Conservation (phyloP, 2,113 vertebrate species). For the Urocynchramus pylzowi region DNA sequence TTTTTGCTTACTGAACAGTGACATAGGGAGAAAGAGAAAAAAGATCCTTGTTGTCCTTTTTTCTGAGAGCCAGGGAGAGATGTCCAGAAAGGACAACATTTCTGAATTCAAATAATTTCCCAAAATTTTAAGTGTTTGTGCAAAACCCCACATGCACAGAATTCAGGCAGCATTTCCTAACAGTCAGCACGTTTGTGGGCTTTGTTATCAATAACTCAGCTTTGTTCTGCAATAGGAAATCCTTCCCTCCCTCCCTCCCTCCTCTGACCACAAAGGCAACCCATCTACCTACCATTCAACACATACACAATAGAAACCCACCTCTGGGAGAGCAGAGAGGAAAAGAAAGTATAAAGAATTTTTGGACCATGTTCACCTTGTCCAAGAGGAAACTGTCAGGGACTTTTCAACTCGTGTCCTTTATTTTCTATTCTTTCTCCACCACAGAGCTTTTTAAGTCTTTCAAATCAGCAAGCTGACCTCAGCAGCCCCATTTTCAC, state of each 20-base stretch:
- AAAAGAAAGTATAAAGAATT: slow-evolving; percentile 52
- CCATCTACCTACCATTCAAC: slow-evolving; percentile 33
- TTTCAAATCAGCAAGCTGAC: background rate
- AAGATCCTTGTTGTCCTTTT: background rate
- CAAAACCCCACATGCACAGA: background rate
- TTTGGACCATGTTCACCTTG: slow-evolving; percentile 12
- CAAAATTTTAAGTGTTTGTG: background rate
- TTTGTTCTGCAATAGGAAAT: slow-evolving; percentile 43
- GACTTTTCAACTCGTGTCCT: background rate
- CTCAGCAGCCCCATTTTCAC: background rate
- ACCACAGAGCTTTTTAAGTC: background rate
- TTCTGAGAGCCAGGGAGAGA: background rate
- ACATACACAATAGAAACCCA: slow-evolving; percentile 32
- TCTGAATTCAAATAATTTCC: background rate
- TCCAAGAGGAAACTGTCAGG: slow-evolving; percentile 21
- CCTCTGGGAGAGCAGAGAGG: slow-evolving; percentile 35
- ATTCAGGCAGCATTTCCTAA: background rate
- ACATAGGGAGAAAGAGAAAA: background rate
- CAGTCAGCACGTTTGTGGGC: background rate
- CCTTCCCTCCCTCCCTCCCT: slow-evolving; percentile 5
- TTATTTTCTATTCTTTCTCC: slow-evolving; percentile 19
- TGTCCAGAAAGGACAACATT: background rate
- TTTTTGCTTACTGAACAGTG: background rate
- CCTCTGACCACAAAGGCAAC: background rate
- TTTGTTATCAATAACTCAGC: slow-evolving; percentile 13